Percentiles rank a stretch among this genome's conserved stretches.
Conservation (phyloP, 64 coral and sea anemone species). For the Montipora efflorescens region DNA sequence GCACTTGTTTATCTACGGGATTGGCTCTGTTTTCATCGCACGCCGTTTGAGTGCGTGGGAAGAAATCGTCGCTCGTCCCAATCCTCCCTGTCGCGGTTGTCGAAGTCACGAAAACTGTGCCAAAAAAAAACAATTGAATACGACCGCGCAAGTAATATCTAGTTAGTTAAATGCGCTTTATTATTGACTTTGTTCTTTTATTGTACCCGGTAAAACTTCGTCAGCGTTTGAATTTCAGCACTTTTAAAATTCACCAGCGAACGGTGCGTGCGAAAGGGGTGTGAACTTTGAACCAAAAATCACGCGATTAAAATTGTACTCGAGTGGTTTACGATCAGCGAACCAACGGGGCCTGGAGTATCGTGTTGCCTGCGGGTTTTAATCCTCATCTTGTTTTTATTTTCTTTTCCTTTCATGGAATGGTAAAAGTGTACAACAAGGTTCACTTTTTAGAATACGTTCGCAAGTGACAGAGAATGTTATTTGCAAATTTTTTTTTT, state of each 20-base stretch:
- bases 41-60: not conserved
- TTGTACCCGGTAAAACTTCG: not conserved
- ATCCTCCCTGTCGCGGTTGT: not conserved
- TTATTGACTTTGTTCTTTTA: not conserved
- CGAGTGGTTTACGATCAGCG: not conserved
- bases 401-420: not conserved
- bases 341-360: not conserved
- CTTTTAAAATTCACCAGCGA: not conserved
- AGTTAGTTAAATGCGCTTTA: not conserved
- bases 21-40: slow-evolving; percentile 21
- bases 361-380: slow-evolving; percentile 1
- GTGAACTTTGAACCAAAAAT: not conserved
- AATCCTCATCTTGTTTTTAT: not conserved
- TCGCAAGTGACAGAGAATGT: too few species aligned
- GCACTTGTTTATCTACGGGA: slow-evolving; percentile 22
- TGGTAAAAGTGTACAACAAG: not conserved
- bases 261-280: not conserved
- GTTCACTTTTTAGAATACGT: not conserved
- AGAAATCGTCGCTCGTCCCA: not conserved
- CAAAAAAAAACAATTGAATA: not conserved
- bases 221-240: not conserved
- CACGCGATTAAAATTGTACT: not conserved
- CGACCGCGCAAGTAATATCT: not conserved
- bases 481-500: too few species aligned
- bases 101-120: not conserved